Evolutionary conservation across 2,797 vertebrate genomes (phyloP), one percentile per base, ranked within the genome.

Genomic region (Acanthis flammea): DNA sequence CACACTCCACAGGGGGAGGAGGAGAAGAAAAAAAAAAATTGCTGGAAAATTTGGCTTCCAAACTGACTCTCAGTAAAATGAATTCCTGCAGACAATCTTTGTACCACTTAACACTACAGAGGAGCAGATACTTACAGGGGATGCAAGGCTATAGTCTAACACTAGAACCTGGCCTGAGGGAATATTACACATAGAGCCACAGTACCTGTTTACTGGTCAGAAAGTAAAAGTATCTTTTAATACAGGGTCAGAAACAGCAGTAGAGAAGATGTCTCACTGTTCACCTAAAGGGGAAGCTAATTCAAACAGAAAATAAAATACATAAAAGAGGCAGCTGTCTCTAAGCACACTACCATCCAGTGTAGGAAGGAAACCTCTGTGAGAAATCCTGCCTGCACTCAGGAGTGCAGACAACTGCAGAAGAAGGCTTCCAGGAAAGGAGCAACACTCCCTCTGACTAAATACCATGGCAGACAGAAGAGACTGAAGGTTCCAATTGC

Each of bases 1-100:
- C 79, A 10, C 1, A 0, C 1, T 41, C 14, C 22, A 24, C 5
- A 37, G 14, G 3, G 3, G 3, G 4, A 57, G 4, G 7, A 44
- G 11, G 4, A 7, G 19, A 55, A 39, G 39, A 41, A 41, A 62
- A 42, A 83, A 78, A 41, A 9, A 2, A n/a, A 53, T 82, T 81
- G 5, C 14, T 57, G 14, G 63, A 84, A 83, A 81, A 7, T 7
- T 30, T n/a, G 12, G 4, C 24, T 94, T 78, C 24, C 35, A n/a
- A 76, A 54, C 7, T 31, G 5, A 22, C 3, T 42, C 7, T 60
- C 25, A 39, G 10, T 39, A 57, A 88, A 68, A 62, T 19, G 1
- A 65, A 61, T 60, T 74, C 7, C 14, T 66, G 17, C 60, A n/a
- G 55, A 61, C 51, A 67, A 16, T 45, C 37, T 81, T 71, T 54